Percentiles rank a stretch among this genome's conserved stretches.
Conservation (phyloP, 92 coral and sea anemone species). For the Phenganax marumi region DNA sequence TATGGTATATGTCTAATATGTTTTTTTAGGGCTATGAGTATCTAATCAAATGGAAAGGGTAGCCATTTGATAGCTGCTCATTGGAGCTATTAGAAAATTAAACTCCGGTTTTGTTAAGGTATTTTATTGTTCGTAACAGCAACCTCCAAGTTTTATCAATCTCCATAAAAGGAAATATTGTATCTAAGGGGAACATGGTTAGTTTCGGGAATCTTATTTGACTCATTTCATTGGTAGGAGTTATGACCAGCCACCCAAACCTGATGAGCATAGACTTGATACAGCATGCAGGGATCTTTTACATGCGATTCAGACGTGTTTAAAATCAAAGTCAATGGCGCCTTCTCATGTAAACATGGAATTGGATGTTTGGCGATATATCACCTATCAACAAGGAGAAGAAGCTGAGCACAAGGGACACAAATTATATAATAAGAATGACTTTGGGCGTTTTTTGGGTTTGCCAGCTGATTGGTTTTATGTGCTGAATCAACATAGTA, state of each 20-base stretch:
- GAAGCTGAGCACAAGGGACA: conserved; percentile 22
- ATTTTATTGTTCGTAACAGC: neutral
- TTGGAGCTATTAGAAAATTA: conserved; percentile 46
- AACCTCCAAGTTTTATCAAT: neutral
- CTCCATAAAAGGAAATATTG: neutral
- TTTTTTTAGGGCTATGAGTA: neutral
- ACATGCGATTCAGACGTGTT: conserved; percentile 2
- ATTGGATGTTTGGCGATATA: conserved; percentile 5
- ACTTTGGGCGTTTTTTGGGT: conserved; percentile 1
- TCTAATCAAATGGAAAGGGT: conserved; percentile 43
- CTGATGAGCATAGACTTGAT: neutral
- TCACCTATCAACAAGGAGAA: neutral
- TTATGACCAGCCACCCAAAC: conserved; percentile 19
- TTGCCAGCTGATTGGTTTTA: neutral
- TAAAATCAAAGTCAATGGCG: conserved; percentile 15
- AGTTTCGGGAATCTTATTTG: too few species aligned
- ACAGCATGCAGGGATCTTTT: conserved; percentile 5
- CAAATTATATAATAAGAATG: neutral
- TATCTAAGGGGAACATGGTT: neutral
- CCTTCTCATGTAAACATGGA: neutral
- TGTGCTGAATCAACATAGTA: neutral
- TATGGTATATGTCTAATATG: too few species aligned
- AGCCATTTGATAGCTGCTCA: conserved; percentile 39
- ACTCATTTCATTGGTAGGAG: conserved; percentile 6
- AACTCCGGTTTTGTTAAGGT: conserved; percentile 37